Conservation (phyloP, 1,140 invertebrate genomes). For the Dendroctonus ponderosae region DNA sequence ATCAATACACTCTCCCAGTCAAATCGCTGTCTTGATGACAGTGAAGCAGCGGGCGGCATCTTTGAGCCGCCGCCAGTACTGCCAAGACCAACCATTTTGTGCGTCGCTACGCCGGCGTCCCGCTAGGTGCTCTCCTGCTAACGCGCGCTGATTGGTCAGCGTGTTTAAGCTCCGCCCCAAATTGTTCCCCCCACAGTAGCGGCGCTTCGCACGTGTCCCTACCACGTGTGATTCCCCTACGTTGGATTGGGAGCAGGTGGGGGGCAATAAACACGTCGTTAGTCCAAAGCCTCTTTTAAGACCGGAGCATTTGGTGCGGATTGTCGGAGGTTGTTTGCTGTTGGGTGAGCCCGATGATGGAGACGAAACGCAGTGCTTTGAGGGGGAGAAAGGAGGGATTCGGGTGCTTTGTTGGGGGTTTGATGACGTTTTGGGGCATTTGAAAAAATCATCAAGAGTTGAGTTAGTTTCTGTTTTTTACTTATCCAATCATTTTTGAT, state of each 20-base stretch:
- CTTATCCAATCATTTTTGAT: too few relatives aligned
- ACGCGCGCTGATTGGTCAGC: slow-evolving; percentile 43
- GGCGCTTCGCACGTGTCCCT: slow-evolving; percentile 19
- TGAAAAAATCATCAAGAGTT: too few relatives aligned
- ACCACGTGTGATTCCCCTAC: slow-evolving; percentile 34
- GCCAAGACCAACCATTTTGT: slow-evolving; percentile 49
- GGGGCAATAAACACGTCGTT: slow-evolving; percentile 51
- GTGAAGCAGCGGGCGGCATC: slow-evolving; percentile 35
- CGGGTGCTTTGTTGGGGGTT: too few relatives aligned
- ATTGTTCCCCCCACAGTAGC: slow-evolving; percentile 24
- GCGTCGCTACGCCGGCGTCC: slow-evolving; percentile 37
- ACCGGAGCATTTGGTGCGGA: slow-evolving; percentile 32
- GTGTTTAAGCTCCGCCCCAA: slow-evolving; percentile 32
- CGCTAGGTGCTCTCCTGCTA: slow-evolving; percentile 42
- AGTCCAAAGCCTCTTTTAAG: slow-evolving; percentile 49
- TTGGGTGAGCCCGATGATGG: not conserved
- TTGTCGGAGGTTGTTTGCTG: slow-evolving; percentile 24
- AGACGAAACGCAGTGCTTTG: too few relatives aligned
- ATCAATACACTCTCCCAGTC: not conserved
- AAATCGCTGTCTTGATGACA: not conserved
- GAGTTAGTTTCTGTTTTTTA: too few relatives aligned
- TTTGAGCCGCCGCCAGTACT: slow-evolving; percentile 14
- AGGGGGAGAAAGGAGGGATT: too few relatives aligned
- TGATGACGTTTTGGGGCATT: too few relatives aligned
- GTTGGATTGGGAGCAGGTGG: slow-evolving; percentile 32